These are phyloP conservation scores for Bujurquina vittata DNA, from an alignment of 2,113 vertebrate species.

Conservation along the genomic window DNA sequence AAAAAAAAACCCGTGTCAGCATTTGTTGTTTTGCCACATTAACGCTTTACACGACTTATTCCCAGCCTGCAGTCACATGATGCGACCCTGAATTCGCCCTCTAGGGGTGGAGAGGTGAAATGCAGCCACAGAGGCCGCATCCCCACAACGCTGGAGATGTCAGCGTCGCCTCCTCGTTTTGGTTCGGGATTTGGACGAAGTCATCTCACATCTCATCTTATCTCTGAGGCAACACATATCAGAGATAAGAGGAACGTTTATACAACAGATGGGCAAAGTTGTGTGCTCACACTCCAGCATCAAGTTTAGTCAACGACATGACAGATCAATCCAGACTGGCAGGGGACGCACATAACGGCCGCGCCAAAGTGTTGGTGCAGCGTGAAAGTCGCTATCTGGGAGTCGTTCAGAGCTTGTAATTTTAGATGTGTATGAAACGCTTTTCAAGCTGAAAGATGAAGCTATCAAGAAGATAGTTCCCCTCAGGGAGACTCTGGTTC, in stretches of 20 bases:
- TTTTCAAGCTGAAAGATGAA: conserved; percentile 45
- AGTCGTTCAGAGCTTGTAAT: conserved; percentile 48
- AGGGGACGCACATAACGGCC: conserved; percentile 23
- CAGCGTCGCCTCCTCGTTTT: not conserved
- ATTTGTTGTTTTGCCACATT: not conserved
- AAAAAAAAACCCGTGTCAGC: not conserved
- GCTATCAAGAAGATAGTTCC: conserved; percentile 43
- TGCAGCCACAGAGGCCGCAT: conserved; percentile 7
- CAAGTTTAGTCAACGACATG: conserved; percentile 39
- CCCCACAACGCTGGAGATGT: conserved; percentile 3
- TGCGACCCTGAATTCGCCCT: conserved; percentile 32
- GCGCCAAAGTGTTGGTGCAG: conserved; percentile 51
- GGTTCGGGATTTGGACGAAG: conserved; percentile 23
- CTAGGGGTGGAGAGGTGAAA: conserved; percentile 42
- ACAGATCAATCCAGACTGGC: conserved; percentile 13
- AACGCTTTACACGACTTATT: not conserved
- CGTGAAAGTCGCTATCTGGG: conserved; percentile 49
- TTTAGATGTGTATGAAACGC: conserved; percentile 42
- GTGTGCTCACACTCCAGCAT: conserved; percentile 9
- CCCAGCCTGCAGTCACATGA: not conserved
- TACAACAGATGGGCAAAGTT: conserved; percentile 32
- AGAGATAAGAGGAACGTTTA: conserved; percentile 46
- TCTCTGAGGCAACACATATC: conserved; percentile 31
- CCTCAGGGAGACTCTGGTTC: conserved; percentile 40
- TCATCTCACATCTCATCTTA: conserved; percentile 51